Evolutionary conservation across 30 jellyfish, hydroid and myxozoan species (phyloP), one percentile per base, ranked within the genome.

Genomic region (Hydra vulgaris): DNA sequence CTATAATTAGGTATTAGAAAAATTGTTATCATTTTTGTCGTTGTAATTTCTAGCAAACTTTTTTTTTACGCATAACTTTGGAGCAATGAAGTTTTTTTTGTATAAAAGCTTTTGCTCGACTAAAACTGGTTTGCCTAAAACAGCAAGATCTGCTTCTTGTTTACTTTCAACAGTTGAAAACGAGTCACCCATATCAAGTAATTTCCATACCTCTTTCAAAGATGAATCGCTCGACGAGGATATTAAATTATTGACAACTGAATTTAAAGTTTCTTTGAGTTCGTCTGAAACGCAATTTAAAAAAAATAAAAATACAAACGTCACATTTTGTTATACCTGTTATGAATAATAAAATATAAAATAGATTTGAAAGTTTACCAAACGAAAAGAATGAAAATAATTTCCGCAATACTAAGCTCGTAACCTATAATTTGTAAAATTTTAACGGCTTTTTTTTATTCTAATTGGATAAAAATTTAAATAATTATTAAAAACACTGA

Each of bases 161-260:
- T 71, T 27, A 1, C 27, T 20, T 12, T 71, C 79, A 27, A 23
- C 0, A 54, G 69, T 23, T 19, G 85, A 78, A 78, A 78, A 53
- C 1, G 27, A 21, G 20, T 54, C 78, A 1, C 55, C 85, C 20
- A 53, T 21, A 4, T 78, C 85, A 18, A 78, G 85, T 53, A 78
- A 76, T 78, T 78, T 78, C 85, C 85, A 78, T 40, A 78, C 77
- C 81, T 78, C 85, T 78, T 23, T 78, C 0, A 78, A 21, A 18
- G 85, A 78, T 0, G 85, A 78, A 61, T 78, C 55, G 21, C 69
- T 75, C 23, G 85, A 78, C 21, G 85, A 78, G 18, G 85, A 23
- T 40, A 40, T 40, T 40, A 40, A 12, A 40, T 40, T 5, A 40
- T 40, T 40, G 61, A 40, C 5, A 40, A 40, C 61, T 40, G 61